Percentiles rank a stretch among this genome's conserved stretches.
Conservation (phyloP, 2,113 vertebrate genomes). For the Rhegmatorhina hoffmannsi region DNA sequence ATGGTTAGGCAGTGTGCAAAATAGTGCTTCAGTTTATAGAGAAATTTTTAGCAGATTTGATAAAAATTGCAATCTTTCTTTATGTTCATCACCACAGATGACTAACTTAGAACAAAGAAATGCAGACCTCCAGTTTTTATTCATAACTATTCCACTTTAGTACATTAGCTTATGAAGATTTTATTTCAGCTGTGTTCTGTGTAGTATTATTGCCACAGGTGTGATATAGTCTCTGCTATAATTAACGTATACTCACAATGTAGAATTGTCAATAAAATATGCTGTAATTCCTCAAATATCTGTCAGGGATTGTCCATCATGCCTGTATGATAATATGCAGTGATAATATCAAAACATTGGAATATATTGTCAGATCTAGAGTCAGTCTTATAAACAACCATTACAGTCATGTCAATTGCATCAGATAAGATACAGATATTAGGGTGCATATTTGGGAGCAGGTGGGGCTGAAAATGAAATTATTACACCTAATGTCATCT, state of each 20-base stretch:
- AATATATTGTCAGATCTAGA: slow-evolving; percentile 52
- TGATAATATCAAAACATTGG: slow-evolving; percentile 49
- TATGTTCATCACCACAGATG: neutral
- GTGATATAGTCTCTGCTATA: neutral
- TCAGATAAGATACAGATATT: slow-evolving; percentile 46
- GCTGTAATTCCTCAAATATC: slow-evolving; percentile 48
- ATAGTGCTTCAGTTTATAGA: neutral
- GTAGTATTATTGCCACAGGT: neutral
- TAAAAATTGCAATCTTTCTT: neutral
- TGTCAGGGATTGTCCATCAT: slow-evolving; percentile 55
- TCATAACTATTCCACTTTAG: neutral
- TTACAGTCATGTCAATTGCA: slow-evolving; percentile 54
- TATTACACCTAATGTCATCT: slow-evolving; percentile 56
- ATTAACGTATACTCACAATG: slow-evolving; percentile 39
- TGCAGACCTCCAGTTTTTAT: neutral
- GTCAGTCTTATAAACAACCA: slow-evolving; percentile 46
- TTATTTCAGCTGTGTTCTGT: neutral
- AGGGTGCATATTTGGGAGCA: neutral
- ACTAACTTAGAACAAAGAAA: slow-evolving; percentile 6
- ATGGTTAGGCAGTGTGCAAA: neutral
- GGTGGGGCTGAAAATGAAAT: slow-evolving; percentile 30
- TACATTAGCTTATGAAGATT: slow-evolving; percentile 1
- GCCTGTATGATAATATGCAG: slow-evolving; percentile 1
- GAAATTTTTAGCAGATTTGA: neutral
- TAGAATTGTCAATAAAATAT: slow-evolving; percentile 56